Evolutionary conservation across 2,113 vertebrate species (phyloP).

Genomic region (Nipponia nippon): DNA sequence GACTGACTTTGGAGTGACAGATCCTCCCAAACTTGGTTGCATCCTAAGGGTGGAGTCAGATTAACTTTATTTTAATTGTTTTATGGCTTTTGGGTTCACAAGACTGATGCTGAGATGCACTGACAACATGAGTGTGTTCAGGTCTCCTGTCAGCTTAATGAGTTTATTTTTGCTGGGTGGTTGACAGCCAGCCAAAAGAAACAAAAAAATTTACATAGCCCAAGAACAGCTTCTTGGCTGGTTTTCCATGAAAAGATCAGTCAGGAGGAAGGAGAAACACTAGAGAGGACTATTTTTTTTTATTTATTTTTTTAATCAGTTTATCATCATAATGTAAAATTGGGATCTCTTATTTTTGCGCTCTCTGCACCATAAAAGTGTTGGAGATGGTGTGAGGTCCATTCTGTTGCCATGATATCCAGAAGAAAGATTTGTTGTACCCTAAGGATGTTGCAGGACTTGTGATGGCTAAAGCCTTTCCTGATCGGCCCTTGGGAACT

Average conservation of each 20-base stretch:
- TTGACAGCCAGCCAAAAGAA: slow-evolving; percentile 37
- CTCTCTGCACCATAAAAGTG: not conserved
- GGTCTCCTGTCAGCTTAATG: slow-evolving; percentile 15
- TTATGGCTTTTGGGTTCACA: not conserved
- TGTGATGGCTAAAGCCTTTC: not conserved
- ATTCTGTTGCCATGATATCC: not conserved
- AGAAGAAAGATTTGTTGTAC: not conserved
- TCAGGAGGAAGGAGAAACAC: not conserved
- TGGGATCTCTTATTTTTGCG: not conserved
- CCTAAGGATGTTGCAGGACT: not conserved
- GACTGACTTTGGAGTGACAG: not conserved
- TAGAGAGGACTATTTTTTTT: not conserved
- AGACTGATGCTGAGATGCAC: not conserved
- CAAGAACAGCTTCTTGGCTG: not conserved
- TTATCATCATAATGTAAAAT: not conserved
- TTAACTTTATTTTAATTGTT: not conserved
- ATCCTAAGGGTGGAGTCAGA: not conserved
- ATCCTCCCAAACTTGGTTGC: not conserved
- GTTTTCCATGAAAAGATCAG: not conserved
- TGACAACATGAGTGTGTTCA: not conserved
- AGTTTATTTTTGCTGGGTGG: slow-evolving; percentile 36
- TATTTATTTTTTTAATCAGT: not conserved
- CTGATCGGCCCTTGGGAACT: not conserved
- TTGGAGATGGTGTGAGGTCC: not conserved
- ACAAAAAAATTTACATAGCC: not conserved